Evolutionary conservation across 2,113 vertebrate genomes (phyloP).

Genomic region (Mustela nigripes): DNA sequence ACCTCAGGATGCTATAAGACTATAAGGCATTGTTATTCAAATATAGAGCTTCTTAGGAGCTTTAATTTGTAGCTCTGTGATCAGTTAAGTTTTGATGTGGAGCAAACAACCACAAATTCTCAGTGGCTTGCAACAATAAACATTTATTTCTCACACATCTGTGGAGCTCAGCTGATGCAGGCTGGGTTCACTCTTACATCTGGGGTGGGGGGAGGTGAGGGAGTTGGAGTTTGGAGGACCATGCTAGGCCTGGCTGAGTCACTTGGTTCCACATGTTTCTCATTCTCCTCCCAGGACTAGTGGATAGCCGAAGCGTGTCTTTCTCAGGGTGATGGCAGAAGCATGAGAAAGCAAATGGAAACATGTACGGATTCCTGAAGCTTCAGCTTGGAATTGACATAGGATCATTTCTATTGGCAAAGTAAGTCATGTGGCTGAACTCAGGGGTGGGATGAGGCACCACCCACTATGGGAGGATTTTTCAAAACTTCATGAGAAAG

Average conservation of each 20-base stretch:
- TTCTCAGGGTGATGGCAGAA: conserved; percentile 14
- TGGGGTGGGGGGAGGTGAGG: not conserved
- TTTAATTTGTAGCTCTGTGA: conserved; percentile 60
- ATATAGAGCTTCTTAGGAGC: conserved; percentile 11
- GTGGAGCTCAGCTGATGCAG: conserved; percentile 16
- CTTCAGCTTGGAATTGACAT: not conserved
- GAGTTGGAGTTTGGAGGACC: conserved; percentile 15
- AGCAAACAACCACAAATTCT: conserved; percentile 51
- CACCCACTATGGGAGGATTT: not conserved
- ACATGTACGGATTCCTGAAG: not conserved
- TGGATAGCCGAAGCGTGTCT: not conserved
- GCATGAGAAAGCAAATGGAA: not conserved
- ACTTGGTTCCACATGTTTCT: conserved; percentile 34
- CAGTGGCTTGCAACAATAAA: conserved; percentile 52
- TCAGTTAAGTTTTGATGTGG: conserved; percentile 75
- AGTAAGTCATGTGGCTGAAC: not conserved
- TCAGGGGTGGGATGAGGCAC: not conserved
- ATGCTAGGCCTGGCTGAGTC: not conserved
- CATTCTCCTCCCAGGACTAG: not conserved
- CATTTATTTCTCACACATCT: conserved; percentile 69
- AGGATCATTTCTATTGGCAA: not conserved
- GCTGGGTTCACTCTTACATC: not conserved
- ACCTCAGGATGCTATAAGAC: not conserved
- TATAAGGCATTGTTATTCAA: conserved; percentile 37
- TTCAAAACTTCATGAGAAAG: not conserved